Base-by-base conservation (phyloP, 1,140 invertebrate species). In the Leptopilina clavipes region DNA sequence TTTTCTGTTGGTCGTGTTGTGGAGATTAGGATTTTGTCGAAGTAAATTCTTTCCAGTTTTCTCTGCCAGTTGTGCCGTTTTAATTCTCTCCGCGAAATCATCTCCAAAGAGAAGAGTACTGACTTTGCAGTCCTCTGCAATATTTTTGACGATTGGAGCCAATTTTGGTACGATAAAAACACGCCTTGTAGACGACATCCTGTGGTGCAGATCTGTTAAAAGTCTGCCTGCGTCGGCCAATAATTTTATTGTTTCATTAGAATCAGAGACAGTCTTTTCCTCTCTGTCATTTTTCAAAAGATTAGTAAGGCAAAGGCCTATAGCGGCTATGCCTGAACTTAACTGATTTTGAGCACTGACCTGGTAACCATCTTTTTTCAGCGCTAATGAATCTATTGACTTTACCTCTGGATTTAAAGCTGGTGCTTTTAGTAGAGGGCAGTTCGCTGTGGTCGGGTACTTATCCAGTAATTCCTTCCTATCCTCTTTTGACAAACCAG, bases 141-240 rank as follows among this genome's bases (percentile, higher is more conserved):
- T 14, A 12, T 40, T 52, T 73, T 74, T 77, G 17, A 72, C 70
- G 17, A 80, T 25, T 59, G 78, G 76, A 1, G 12, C 40, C 10
- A 81, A n/a, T 3, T 73, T 78, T 11, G 82, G 80, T 0, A 77
- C n/a, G 25, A 83, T 77, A 70, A 79, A 79, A 0, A 73, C 75
- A 37, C 76, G 75, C 5, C 79, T 59, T 1, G 78, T 70, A 14
- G 37, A 72, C 5, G 70, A 76, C 25, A 78, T 65, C 40, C 19
- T 65, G 17, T 44, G 44, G 11, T 45, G 25, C 5, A 77, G 14
- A 11, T 81, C 73, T 3, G 71, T 22, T n/a, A 81, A n/a, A 0
- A 83, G 17, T 44, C 76, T 83, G 6, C 71, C 75, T 3, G 73
- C 71, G 44, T 83, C 79, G 45, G 48, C 74, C 2, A 83, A 25